Evolutionary conservation across 2,797 vertebrate species (phyloP).

Genomic region (Holocentrus rufus): DNA sequence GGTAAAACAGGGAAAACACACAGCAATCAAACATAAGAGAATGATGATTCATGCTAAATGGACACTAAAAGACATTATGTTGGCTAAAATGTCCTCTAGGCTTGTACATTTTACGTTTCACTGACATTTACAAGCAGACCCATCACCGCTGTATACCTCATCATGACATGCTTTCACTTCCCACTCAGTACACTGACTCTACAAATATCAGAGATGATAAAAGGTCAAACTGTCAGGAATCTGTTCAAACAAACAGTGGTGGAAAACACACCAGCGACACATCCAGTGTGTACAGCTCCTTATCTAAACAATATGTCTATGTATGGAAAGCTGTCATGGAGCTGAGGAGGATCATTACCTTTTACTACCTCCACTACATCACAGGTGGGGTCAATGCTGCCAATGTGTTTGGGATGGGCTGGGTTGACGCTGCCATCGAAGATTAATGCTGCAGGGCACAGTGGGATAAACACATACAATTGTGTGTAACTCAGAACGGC

Average conservation of each 20-base stretch:
- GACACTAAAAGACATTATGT: not conserved
- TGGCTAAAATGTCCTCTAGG: not conserved
- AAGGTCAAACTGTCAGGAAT: conserved; percentile 21
- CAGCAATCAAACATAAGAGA: not conserved
- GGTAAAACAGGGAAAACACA: not conserved
- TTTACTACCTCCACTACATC: conserved; percentile 92
- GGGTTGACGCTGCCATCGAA: conserved; percentile 90
- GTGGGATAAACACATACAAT: conserved; percentile 4
- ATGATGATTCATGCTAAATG: not conserved
- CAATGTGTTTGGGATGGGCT: conserved; percentile 94
- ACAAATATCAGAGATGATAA: conserved; percentile 18
- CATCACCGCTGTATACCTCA: not conserved
- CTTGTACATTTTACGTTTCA: not conserved
- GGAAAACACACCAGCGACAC: conserved; percentile 22
- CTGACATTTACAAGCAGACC: not conserved
- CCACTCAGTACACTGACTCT: conserved; percentile 2
- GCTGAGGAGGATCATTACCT: conserved; percentile 80
- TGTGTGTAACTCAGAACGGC: too few species aligned
- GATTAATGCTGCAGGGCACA: conserved; percentile 86
- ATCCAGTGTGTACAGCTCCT: not conserved
- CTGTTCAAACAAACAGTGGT: conserved; percentile 3
- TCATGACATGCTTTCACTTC: conserved; percentile 3
- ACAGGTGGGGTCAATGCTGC: conserved; percentile 97
- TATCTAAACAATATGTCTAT: not conserved
- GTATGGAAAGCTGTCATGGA: not conserved